These are phyloP conservation scores for Champsocephalus esox DNA, from an alignment of 2,797 vertebrate genomes.

Conservation along the genomic window DNA sequence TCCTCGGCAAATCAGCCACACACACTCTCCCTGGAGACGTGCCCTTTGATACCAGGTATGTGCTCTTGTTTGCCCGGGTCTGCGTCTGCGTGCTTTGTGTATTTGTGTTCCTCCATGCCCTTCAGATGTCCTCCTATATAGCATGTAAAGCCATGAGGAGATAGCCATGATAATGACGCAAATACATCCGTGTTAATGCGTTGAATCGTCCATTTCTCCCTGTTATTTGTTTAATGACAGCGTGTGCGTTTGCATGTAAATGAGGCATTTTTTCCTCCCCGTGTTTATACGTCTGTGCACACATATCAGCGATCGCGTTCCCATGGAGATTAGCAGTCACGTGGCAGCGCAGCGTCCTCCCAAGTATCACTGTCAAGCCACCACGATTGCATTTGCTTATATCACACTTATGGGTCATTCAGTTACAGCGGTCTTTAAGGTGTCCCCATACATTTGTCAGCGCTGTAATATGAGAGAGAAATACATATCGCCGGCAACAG, in stretches of 20 bases:
- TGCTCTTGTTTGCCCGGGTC: conserved; percentile 28
- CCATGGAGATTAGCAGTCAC: conserved; percentile 37
- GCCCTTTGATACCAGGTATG: conserved; percentile 94
- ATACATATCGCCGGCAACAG: conserved; percentile 46
- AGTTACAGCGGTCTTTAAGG: conserved; percentile 64
- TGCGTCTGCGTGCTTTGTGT: conserved; percentile 25
- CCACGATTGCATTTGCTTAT: conserved; percentile 67
- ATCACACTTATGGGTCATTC: conserved; percentile 73
- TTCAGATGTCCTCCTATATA: conserved; percentile 28
- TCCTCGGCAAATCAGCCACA: conserved; percentile 93
- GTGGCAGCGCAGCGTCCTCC: conserved; percentile 26
- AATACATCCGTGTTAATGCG: conserved; percentile 40
- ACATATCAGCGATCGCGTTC: conserved; percentile 40
- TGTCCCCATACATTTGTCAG: conserved; percentile 75
- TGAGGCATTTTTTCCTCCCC: conserved; percentile 8
- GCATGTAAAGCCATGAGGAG: conserved; percentile 19
- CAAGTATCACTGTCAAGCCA: conserved; percentile 53
- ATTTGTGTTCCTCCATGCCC: conserved; percentile 47
- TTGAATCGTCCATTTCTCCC: conserved; percentile 21
- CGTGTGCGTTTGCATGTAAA: conserved; percentile 30
- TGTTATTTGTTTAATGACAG: conserved; percentile 55
- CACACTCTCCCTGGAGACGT: conserved; percentile 92
- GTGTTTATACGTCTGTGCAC: conserved; percentile 34
- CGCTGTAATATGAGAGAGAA: conserved; percentile 40
- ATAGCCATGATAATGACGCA: conserved; percentile 17